Evolutionary conservation across 2,888 invertebrate species (phyloP).

Genomic region (Drosophila limbata): DNA sequence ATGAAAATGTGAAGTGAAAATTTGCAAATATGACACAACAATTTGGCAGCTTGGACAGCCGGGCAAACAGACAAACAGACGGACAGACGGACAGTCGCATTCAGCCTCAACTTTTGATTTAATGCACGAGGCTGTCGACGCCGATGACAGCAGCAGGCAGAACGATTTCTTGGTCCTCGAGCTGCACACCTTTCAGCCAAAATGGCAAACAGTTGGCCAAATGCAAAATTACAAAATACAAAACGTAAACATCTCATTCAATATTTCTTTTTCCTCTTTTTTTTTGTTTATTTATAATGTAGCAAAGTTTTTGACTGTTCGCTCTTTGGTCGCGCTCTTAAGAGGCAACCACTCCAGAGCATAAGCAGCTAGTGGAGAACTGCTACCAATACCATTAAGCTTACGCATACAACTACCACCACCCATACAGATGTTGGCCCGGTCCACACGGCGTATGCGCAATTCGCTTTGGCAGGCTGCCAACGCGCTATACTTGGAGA

Average conservation of each 20-base stretch:
- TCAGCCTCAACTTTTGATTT: slow-evolving; percentile 35
- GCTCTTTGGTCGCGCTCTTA: slow-evolving; percentile 42
- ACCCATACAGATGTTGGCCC: slow-evolving; percentile 64
- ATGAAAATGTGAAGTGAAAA: slow-evolving; percentile 74
- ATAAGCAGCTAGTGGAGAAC: slow-evolving; percentile 12
- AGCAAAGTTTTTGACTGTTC: neutral
- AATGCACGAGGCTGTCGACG: slow-evolving; percentile 45
- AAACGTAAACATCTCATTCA: slow-evolving; percentile 29
- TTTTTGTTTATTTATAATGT: slow-evolving; percentile 48
- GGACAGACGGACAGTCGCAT: slow-evolving; percentile 4
- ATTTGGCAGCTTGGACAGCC: slow-evolving; percentile 73
- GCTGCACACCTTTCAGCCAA: slow-evolving; percentile 30
- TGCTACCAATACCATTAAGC: slow-evolving; percentile 25
- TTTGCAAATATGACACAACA: slow-evolving; percentile 70
- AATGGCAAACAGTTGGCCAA: slow-evolving; percentile 3
- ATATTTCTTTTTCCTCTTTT: slow-evolving; percentile 24
- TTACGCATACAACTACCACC: slow-evolving; percentile 29
- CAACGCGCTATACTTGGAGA: slow-evolving; percentile 96
- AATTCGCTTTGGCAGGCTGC: slow-evolving; percentile 88
- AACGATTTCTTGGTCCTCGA: slow-evolving; percentile 18
- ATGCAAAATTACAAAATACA: slow-evolving; percentile 12
- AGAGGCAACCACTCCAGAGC: slow-evolving; percentile 58
- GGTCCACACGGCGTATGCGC: slow-evolving; percentile 85
- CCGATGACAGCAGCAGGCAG: slow-evolving; percentile 26
- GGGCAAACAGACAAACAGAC: slow-evolving; percentile 15